Evolutionary conservation across 2,888 invertebrate species (phyloP), one percentile per base, ranked within the genome.

Genomic region (Rhodophaea formosa): DNA sequence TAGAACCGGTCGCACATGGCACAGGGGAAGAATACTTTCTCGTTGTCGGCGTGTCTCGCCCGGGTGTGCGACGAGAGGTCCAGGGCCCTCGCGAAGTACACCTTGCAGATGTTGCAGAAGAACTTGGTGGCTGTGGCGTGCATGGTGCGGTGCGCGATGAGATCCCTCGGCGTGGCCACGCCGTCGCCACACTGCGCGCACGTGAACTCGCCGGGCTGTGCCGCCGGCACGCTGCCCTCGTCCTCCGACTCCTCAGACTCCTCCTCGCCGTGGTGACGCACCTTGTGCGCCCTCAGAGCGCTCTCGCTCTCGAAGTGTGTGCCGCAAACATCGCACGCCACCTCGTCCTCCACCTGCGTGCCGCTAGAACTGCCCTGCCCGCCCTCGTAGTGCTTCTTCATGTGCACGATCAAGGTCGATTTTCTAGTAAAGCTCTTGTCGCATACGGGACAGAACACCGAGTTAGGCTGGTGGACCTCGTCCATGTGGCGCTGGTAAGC

Each of bases 401-500:
- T 92, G 70, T 95, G 95, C 49, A 93, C 92, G 39, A 93, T 92
- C 29, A 95, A 77, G 0, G 93, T 93, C 7, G 94, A 94, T 71
- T 93, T 92, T 42, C 93, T 89, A 1, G 94, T 93, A 70, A 94
- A 94, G 57, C 92, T 91, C 66, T 93, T 93, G 49, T 92, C 91
- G 72, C 95, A 95, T 3, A 93, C 89, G 7, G 92, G 93, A 69
- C 95, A 95, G 55, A 92, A 93, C 29, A 90, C 90, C 0, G 91
- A 90, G 62, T 91, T 92, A 10, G 87, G 91, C 63, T 87, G 90
- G 65, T 93, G 93, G 7, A 92, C 92, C 60, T 89, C 90, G 64
- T 92, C 93, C 79, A 93, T 86, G 67, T 94, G 95, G 0, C 92
- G 91, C 58, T 93, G 92, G 68, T 92, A 93, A 1, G 92, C 91